Evolutionary conservation across 30 jellyfish, hydroid and myxozoan genomes (phyloP), one percentile per base, ranked within the genome.

Genomic region (Aurelia sp.): DNA sequence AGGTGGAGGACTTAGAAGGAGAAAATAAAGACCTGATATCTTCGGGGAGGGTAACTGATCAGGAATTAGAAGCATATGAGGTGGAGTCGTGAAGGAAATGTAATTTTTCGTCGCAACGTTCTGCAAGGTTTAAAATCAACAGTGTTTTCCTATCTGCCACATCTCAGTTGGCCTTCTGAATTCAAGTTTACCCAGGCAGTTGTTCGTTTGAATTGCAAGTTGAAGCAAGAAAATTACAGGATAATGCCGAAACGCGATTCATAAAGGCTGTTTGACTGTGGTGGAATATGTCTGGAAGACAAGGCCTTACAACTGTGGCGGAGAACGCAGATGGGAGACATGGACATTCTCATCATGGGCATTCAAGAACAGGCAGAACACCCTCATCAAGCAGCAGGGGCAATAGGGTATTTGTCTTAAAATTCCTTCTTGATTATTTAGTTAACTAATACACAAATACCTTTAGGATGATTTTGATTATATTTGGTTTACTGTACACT

Each of bases 321-420:
- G 97, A 89, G 76, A 74, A 52, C 84, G 89, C 92, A 66, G 97
- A 89, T 82, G 97, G 90, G 77, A 70, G 97, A 82, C 97, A 89
- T 89, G 84, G 71, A n/a, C 97, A 82, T 71, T 74, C 92, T n/a
- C 97, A 81, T 80, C 91, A 81, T 82, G 91, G 97, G 89, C 97
- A 89, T 76, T 61, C 93, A 51, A 84, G 93, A 73, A 60, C 93
- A 73, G 48, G 86, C 81, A 71, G 93, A 73, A 71, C 86, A 21
- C 63, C 87, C 83, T n/a, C 81, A 52, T 72, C 93, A 13, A 84
- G 87, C 67, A 64, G 89, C 91, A 71, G 93, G 73, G 93, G 93
- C 63, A 84, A 84, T 66, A 62, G 93, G 87, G 93, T 84, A 61
- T 17, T 68, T 59, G 13, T 59, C 33, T 13, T 59, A 59, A 59